A percentile compares a stretch with the other conserved stretches of the same genome.
phyloP scores from a whole-genome alignment of 2,888 invertebrate species.

The Drosophila pseudotalamancana region DNA sequence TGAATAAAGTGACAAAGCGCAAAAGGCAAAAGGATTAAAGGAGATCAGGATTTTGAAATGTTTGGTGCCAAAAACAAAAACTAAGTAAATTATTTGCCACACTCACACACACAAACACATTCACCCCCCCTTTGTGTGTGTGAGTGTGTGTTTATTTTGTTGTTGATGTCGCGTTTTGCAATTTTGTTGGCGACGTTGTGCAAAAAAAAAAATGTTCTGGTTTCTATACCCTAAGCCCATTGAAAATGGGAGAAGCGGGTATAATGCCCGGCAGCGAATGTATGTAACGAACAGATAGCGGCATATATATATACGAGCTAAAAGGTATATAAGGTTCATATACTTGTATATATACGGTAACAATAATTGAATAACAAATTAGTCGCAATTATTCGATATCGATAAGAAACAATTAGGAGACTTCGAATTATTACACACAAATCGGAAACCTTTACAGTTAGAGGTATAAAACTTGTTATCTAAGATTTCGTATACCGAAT shows the following conservation, averaged over 20 bases:
- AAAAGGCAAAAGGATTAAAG: not conserved
- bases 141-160: conserved; percentile 4
- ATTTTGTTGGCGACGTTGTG: conserved; percentile 37
- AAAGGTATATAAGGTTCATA: not conserved
- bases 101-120: not conserved
- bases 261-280: not conserved
- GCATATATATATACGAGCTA: not conserved
- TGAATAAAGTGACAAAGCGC: conserved; percentile 10
- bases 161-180: conserved; percentile 50
- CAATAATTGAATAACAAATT: too few species aligned
- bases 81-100: conserved; percentile 15
- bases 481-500: too few species aligned
- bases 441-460: too few species aligned
- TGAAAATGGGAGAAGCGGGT: not conserved
- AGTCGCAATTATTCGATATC: too few species aligned
- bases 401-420: too few species aligned
- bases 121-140: not conserved
- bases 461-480: too few species aligned
- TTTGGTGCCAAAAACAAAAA: not conserved
- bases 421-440: too few species aligned
- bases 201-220: conserved; percentile 1
- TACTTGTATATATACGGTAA: too few species aligned
- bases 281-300: not conserved
- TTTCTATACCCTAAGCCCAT: not conserved
- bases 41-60: conserved; percentile 6